Conservation (phyloP, 1,140 invertebrate genomes). For the Micrasema longulum region DNA sequence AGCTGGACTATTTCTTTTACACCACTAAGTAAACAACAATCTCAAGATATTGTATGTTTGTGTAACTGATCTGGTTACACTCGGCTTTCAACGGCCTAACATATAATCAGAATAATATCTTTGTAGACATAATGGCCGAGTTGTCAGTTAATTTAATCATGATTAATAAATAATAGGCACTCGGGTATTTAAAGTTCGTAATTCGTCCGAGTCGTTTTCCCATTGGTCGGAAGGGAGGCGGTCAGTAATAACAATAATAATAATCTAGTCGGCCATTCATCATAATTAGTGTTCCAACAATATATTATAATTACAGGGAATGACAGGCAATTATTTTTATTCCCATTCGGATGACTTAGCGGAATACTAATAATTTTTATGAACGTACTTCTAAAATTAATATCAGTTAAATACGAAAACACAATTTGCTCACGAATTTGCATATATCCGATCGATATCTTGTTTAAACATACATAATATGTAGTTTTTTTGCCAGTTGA, state of each 20-base stretch:
- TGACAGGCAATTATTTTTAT: slow-evolving; percentile 36
- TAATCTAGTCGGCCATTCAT: slow-evolving; percentile 16
- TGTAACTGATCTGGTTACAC: no score
- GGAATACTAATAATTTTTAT: background rate
- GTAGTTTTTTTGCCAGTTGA: no score
- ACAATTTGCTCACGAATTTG: no score
- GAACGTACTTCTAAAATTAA: no score
- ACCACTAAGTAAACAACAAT: no score
- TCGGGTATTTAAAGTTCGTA: background rate
- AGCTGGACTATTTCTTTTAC: no score
- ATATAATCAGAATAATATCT: background rate
- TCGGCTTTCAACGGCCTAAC: no score
- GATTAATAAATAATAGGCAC: background rate
- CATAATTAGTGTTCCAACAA: slow-evolving; percentile 34
- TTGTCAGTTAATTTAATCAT: background rate
- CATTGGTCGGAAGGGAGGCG: background rate
- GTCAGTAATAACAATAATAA: background rate
- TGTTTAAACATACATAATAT: no score
- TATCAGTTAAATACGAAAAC: no score
- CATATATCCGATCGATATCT: no score
- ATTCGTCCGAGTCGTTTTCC: background rate
- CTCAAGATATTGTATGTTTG: no score
- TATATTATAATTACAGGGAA: slow-evolving; percentile 38
- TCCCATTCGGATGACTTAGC: slow-evolving; percentile 19
- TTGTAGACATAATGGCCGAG: background rate